phyloP scores from a whole-genome alignment of 1,140 invertebrate genomes.

The Hestina assimilis region DNA sequence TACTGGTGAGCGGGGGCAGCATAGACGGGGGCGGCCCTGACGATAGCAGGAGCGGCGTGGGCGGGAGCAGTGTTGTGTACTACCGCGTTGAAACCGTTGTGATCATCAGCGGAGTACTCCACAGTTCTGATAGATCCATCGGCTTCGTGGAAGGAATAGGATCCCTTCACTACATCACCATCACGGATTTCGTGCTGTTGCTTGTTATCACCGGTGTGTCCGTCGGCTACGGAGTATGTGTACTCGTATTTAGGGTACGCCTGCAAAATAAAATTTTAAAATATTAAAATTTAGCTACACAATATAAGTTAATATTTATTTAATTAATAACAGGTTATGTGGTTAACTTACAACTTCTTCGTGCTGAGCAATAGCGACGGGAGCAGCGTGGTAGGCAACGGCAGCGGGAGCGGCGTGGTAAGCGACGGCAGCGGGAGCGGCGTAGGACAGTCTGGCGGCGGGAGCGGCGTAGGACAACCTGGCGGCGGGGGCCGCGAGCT shows the following conservation, averaged over 20 bases:
- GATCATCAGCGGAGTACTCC: slow-evolving; percentile 27
- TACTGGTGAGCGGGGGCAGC: slow-evolving; percentile 21
- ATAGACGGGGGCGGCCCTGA: slow-evolving; percentile 38
- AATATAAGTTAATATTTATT: background rate
- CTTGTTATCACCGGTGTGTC: slow-evolving; percentile 19
- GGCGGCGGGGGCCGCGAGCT: slow-evolving; percentile 23
- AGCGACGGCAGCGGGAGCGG: slow-evolving; percentile 29
- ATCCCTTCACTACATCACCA: slow-evolving; percentile 77
- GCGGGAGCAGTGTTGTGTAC: slow-evolving; percentile 75
- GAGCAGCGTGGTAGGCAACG: slow-evolving; percentile 28
- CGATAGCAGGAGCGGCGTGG: slow-evolving; percentile 38
- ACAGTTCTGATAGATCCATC: slow-evolving; percentile 79
- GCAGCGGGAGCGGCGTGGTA: slow-evolving; percentile 16
- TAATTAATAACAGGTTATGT: background rate
- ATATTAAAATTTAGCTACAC: background rate
- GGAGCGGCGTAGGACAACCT: slow-evolving; percentile 36
- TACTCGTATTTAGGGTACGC: slow-evolving; percentile 70
- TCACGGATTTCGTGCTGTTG: slow-evolving; percentile 75
- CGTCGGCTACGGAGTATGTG: slow-evolving; percentile 70
- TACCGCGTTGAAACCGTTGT: slow-evolving; percentile 31
- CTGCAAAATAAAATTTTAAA: slow-evolving; percentile 21
- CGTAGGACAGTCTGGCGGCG: slow-evolving; percentile 11
- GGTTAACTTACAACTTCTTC: slow-evolving; percentile 59
- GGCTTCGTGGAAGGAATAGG: slow-evolving; percentile 78
- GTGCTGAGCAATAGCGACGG: slow-evolving; percentile 36